A percentile compares a stretch with the other conserved stretches of the same genome.
These are phyloP conservation scores for Pyrocephalus nanus DNA, from an alignment of 2,797 vertebrate genomes.

Conservation along the genomic window DNA sequence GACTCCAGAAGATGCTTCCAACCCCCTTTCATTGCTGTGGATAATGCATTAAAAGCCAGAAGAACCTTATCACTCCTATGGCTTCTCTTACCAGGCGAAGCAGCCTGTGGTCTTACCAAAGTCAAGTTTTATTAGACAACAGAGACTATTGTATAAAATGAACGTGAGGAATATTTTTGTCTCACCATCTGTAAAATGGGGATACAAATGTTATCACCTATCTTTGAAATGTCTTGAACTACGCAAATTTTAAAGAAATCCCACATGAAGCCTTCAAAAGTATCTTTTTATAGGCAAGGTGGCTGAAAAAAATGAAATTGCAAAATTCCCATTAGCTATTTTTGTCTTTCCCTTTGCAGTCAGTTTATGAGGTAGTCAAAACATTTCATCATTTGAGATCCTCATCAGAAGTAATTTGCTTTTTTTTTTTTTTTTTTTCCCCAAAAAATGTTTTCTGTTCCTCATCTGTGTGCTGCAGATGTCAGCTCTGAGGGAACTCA, in stretches of 20 bases:
- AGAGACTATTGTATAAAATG: background rate
- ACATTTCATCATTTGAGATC: conserved; percentile 17
- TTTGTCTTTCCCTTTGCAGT: background rate
- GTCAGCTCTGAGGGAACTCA: background rate
- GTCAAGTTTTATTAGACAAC: background rate
- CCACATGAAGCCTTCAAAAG: background rate
- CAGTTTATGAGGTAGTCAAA: conserved; percentile 28
- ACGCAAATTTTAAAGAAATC: background rate
- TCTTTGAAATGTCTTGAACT: background rate
- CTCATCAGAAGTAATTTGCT: background rate
- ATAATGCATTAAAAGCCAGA: background rate
- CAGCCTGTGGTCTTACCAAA: background rate
- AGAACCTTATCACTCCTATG: background rate
- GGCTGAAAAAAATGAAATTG: background rate
- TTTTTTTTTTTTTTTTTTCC: too few relatives aligned
- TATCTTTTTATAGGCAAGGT: background rate
- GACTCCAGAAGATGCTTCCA: background rate
- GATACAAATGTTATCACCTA: background rate
- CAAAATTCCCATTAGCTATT: background rate
- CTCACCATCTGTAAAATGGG: background rate
- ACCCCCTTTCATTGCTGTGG: background rate
- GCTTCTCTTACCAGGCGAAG: background rate
- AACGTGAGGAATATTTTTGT: conserved; percentile 7
- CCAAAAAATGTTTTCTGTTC: background rate
- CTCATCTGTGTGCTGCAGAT: conserved; percentile 30